These are phyloP conservation scores for Macquaria australasica DNA, from an alignment of 2,113 vertebrate species.

Conservation along the genomic window DNA sequence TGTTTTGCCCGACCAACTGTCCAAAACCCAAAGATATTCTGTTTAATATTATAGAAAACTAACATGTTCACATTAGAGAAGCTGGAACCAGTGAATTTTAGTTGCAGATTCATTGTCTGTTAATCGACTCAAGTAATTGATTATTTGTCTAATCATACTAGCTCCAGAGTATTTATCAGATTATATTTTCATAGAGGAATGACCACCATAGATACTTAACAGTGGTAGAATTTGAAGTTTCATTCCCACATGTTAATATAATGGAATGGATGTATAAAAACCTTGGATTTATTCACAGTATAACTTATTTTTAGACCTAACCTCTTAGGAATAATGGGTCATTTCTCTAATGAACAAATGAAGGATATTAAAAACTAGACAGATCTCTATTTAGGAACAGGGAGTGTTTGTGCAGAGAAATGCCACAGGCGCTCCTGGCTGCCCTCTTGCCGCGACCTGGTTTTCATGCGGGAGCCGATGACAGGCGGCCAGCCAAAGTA, in stretches of 20 bases:
- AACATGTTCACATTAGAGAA: no score
- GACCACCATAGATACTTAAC: no score
- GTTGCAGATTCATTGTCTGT: background rate
- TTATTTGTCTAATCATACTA: no score
- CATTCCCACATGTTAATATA: background rate
- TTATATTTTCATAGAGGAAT: background rate
- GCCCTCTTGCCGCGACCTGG: conserved; percentile 38
- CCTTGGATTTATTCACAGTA: background rate
- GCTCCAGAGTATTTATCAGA: background rate
- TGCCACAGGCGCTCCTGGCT: conserved; percentile 20
- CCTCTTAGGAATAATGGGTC: background rate
- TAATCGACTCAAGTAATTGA: no score
- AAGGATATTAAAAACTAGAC: background rate
- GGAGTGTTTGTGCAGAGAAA: conserved; percentile 15
- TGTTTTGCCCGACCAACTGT: background rate
- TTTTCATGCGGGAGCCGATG: conserved; percentile 47
- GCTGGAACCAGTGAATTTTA: no score
- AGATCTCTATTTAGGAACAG: background rate
- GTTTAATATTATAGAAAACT: background rate
- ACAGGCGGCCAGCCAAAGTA: conserved; percentile 5
- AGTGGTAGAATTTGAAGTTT: background rate
- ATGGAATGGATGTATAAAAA: background rate
- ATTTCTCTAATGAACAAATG: conserved; percentile 8
- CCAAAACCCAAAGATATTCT: background rate
- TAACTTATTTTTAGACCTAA: background rate